Base-by-base conservation (phyloP, 2,888 invertebrate species). In the Dermolepida albohirtum region DNA sequence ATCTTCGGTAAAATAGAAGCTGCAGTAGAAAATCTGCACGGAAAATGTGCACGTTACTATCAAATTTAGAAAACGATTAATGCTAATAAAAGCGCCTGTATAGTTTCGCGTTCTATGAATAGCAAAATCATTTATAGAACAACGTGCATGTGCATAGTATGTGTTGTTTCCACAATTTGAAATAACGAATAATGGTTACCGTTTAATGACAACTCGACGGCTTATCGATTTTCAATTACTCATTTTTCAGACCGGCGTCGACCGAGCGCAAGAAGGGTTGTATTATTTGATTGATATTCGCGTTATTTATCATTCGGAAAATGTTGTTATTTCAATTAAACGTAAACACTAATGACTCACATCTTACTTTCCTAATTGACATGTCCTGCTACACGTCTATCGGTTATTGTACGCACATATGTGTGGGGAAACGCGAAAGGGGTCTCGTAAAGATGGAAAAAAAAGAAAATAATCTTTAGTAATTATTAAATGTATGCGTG, bases 151-250 rank as follows among this genome's bases (percentile, higher is more conserved):
- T 34, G 34, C 8, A 6, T 34, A 34, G 34, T 34, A 34, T 34
- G 11, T 8, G 43, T 10, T 43, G 29, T 44, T 16, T 34, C 43
- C 16, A 7, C 47, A 11, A 62, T 62, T 47, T 16, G 34, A 47
- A 47, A 47, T 62, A 62, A 62, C 59, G 59, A 47, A 62, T 62
- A 62, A 62, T 16, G 59, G 59, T 47, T 62, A 62, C 47, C 59
- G 59, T 62, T 62, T 62, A 62, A 62, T 49, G 47, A 62, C 59
- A 62, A 62, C 59, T 62, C 59, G 59, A 39, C 59, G 47, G 59
- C 43, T 54, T 79, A 81, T 81, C 79, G 81, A 81, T 81, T 81
- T 79, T 81, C 81, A 80, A 81, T 81, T 81, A 81, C 80, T 81
- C 80, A 81, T 81, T 78, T 80, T 79, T 77, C 77, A 77, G 76